A percentile compares a stretch with the other conserved stretches of the same genome.
Evolutionary conservation across 2,797 vertebrate species (phyloP).

Genomic region (Dendrocincla tyrannina): DNA sequence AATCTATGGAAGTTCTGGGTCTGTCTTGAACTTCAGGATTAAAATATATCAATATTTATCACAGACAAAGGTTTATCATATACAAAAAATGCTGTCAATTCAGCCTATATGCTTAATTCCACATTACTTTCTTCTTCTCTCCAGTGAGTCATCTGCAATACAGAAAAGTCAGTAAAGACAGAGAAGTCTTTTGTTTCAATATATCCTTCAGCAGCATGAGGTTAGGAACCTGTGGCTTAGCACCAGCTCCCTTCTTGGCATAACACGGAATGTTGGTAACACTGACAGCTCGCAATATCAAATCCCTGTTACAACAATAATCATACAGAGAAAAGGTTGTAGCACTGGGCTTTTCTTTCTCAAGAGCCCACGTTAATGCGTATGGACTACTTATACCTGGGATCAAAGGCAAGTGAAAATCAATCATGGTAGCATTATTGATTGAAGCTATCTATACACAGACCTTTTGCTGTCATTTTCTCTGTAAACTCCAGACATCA

Average conservation of each 20-base stretch:
- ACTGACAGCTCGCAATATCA: neutral
- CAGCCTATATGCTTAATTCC: neutral
- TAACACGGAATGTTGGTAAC: neutral
- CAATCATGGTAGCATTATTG: neutral
- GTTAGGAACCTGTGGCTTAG: neutral
- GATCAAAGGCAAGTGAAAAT: conserved; percentile 1
- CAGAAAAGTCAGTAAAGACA: neutral
- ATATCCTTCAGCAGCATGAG: neutral
- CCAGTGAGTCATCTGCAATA: neutral
- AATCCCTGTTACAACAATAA: neutral
- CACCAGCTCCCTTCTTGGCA: neutral
- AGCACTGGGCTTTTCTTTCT: neutral
- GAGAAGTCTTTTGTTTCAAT: neutral
- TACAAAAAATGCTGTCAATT: neutral
- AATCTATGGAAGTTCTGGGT: neutral
- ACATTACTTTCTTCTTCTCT: neutral
- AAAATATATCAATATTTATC: neutral
- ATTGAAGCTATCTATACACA: neutral
- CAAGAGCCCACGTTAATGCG: neutral
- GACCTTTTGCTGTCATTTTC: neutral
- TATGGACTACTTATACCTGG: neutral
- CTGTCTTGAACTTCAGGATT: conserved; percentile 12
- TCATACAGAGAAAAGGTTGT: neutral
- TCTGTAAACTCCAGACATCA: neutral
- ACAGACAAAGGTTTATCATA: neutral